These are phyloP conservation scores for Microtus oregoni DNA, from an alignment of 2,113 vertebrate genomes.

Conservation along the genomic window DNA sequence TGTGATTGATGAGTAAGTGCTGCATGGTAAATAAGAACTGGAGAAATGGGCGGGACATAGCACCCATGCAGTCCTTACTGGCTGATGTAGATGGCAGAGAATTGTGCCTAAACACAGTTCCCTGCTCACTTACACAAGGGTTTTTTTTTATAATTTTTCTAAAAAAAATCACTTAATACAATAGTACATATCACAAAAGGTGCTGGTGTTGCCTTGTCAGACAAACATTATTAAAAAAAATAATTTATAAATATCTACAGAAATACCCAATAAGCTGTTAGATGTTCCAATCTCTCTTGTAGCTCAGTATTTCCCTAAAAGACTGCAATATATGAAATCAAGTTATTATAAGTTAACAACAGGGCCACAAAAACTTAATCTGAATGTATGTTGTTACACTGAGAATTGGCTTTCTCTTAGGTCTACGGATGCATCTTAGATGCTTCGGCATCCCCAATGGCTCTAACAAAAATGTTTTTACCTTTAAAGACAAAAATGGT, in stretches of 20 bases:
- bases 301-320: not conserved
- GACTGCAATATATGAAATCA: not conserved
- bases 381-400: not conserved
- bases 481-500: not conserved
- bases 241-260: slow-evolving; percentile 11
- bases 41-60: not conserved
- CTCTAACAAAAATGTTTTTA: not conserved
- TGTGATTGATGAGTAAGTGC: no score
- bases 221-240: not conserved
- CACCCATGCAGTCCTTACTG: not conserved
- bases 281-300: not conserved
- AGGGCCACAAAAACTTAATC: not conserved
- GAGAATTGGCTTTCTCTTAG: not conserved
- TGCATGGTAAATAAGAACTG: not conserved
- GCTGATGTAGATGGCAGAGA: not conserved
- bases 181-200: not conserved
- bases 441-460: not conserved
- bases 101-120: not conserved
- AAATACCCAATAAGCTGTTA: slow-evolving; percentile 13
- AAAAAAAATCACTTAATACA: not conserved
- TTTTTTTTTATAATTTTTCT: not conserved
- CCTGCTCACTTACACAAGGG: not conserved
- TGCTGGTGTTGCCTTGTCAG: not conserved
- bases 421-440: not conserved
- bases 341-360: slow-evolving; percentile 7